A percentile compares a stretch with the other conserved stretches of the same genome.
phyloP scores from a whole-genome alignment of 2,888 invertebrate species.

The Blera fallax region DNA sequence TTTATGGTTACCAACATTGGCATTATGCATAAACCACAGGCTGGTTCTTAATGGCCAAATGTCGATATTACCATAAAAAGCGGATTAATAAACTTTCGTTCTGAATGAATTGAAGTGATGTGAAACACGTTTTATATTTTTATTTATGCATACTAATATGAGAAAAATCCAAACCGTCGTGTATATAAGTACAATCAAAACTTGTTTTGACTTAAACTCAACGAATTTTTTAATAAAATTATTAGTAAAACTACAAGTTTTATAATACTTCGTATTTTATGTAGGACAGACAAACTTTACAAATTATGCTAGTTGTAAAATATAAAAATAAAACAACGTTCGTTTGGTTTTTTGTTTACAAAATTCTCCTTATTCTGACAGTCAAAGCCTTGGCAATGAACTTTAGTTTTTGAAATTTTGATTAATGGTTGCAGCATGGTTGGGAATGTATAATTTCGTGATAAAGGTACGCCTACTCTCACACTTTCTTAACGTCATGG shows the following conservation, averaged over 20 bases:
- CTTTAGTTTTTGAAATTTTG: constrained; percentile 24
- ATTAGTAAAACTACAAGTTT: neutral
- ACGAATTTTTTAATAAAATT: neutral
- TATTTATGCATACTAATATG: constrained; percentile 19
- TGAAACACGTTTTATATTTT: constrained; percentile 29
- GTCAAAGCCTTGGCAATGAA: constrained; percentile 48
- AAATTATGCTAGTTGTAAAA: neutral
- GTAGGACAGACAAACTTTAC: neutral
- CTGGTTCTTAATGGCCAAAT: constrained; percentile 42
- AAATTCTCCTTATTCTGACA: neutral
- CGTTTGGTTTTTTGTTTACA: neutral
- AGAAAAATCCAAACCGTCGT: constrained; percentile 10
- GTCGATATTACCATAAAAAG: constrained; percentile 65
- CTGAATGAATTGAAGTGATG: constrained; percentile 36
- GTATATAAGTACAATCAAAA: neutral
- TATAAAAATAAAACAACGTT: neutral
- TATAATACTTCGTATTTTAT: neutral
- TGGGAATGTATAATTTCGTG: neutral
- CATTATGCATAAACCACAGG: neutral
- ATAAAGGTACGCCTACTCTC: neutral
- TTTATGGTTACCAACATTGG: neutral
- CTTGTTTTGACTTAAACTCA: neutral
- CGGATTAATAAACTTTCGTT: constrained; percentile 54
- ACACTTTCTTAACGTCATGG: neutral
- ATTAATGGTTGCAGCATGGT: neutral